Evolutionary conservation across 2,888 invertebrate genomes (phyloP), one percentile per base, ranked within the genome.

Genomic region (Drosophila longiperda): DNA sequence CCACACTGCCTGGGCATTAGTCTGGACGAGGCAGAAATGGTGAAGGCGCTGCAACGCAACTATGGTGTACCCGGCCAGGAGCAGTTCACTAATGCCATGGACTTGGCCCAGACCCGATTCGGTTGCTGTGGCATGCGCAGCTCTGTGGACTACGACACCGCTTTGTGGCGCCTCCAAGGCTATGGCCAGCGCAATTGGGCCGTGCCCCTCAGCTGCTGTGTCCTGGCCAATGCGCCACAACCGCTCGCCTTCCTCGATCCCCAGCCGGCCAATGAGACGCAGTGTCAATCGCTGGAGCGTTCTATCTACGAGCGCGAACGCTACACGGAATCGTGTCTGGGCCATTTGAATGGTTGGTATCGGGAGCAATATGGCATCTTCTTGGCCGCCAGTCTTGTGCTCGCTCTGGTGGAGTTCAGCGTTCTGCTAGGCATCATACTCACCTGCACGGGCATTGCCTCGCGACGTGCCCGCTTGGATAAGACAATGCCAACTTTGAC

Each of bases 91-190:
- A 96, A 96, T 29, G 97, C 97, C 11, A 94, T 97, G 75, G 97
- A 97, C 92, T 94, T 97, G 63, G 96, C 96, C 0, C 97, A 97
- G 92, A 96, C 95, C 0, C 85, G 90, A 11, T 95, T 97, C 91
- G 94, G 95, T 66, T 97, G 97, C 90, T 97, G 97, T 91, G 97
- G 97, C 33, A 96, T 97, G 92, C 95, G 95, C 55, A 95, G 95
- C 82, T 96, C 96, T 9, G 95, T 95, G 71, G 97, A 97, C 94
- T 97, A 96, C 92, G 96, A 96, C 87, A 96, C 96, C 80, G 96
- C 97, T 0, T 93, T 95, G 90, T 97, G 97, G 97, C 95, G 96
- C 75, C 93, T 97, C 57, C 95, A 96, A 86, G 94, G 96, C 74
- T 94, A 96, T 49, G 96, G 96, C 0, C 95, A 96, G 75, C 94